phyloP scores from a whole-genome alignment of 1,140 invertebrate species.

The Lysiphlebus fabarum region DNA sequence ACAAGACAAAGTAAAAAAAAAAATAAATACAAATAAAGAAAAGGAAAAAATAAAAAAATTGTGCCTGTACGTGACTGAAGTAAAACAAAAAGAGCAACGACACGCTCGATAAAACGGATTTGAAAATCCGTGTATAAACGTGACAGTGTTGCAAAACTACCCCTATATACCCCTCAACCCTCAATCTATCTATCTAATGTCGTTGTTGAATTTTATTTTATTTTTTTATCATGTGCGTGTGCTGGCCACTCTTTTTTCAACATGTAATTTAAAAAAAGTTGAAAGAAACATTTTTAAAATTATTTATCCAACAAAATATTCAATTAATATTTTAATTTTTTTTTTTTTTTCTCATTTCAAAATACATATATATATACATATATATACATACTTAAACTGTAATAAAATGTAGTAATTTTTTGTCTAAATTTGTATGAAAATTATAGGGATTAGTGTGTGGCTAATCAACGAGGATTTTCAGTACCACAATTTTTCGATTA shows the following conservation, averaged over 20 bases:
- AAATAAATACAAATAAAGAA: constrained; percentile 19
- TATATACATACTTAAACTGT: too few relatives aligned
- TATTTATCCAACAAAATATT: constrained; percentile 1
- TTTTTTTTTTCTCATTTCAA: too few relatives aligned
- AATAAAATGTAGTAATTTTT: not conserved
- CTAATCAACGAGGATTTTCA: not conserved
- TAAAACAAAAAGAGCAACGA: constrained; percentile 22
- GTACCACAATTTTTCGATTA: constrained; percentile 10
- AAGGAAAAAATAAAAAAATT: constrained; percentile 14
- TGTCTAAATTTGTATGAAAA: not conserved
- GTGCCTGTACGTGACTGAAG: constrained; percentile 22
- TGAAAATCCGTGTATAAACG: constrained; percentile 31
- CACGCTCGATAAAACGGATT: constrained; percentile 30
- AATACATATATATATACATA: too few relatives aligned
- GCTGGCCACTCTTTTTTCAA: constrained; percentile 1
- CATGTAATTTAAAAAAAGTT: too few relatives aligned
- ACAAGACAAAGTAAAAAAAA: constrained; percentile 18
- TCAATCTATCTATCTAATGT: not conserved
- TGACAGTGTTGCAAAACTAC: constrained; percentile 25
- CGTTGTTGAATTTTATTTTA: not conserved
- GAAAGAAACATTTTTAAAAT: constrained; percentile 6
- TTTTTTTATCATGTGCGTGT: not conserved
- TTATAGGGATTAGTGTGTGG: constrained; percentile 6
- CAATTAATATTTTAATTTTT: not conserved
- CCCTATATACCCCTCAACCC: not conserved